Evolutionary conservation across 2,797 vertebrate genomes (phyloP).

Genomic region (Enteromius mattozi): DNA sequence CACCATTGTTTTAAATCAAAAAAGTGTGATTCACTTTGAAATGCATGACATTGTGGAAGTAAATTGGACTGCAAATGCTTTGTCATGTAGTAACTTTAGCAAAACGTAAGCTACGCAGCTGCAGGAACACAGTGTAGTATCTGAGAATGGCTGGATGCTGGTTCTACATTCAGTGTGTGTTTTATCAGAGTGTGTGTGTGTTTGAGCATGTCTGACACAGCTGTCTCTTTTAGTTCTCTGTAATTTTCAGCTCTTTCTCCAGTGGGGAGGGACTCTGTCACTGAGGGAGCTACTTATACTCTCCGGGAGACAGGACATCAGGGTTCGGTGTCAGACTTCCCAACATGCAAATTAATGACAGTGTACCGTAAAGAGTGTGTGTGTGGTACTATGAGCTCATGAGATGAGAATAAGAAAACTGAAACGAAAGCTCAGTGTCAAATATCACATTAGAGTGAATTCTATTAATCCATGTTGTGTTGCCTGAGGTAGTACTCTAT

Average conservation of each 20-base stretch:
- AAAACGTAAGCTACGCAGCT: not conserved
- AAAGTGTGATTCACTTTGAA: not conserved
- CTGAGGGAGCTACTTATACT: slow-evolving; percentile 71
- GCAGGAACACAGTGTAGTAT: not conserved
- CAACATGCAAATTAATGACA: slow-evolving; percentile 48
- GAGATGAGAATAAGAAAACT: not conserved
- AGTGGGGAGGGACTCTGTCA: slow-evolving; percentile 71
- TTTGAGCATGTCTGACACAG: slow-evolving; percentile 59
- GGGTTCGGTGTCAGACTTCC: slow-evolving; percentile 43
- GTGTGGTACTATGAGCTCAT: slow-evolving; percentile 13
- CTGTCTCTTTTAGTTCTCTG: slow-evolving; percentile 65
- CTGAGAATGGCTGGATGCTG: not conserved
- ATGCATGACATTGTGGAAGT: not conserved
- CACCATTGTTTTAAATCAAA: not conserved
- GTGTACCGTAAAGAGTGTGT: not conserved
- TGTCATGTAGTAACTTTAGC: not conserved
- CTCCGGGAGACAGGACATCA: slow-evolving; percentile 47
- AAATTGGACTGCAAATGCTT: not conserved
- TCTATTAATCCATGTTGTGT: not conserved
- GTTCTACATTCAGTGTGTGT: not conserved
- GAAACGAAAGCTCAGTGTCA: not conserved
- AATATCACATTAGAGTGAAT: slow-evolving; percentile 20
- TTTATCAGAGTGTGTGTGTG: not conserved
- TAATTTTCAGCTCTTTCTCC: slow-evolving; percentile 72
- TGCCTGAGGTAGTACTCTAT: not conserved